Evolutionary conservation across 2,113 vertebrate species (phyloP), one percentile per base, ranked within the genome.

Genomic region (Blennius ocellaris): DNA sequence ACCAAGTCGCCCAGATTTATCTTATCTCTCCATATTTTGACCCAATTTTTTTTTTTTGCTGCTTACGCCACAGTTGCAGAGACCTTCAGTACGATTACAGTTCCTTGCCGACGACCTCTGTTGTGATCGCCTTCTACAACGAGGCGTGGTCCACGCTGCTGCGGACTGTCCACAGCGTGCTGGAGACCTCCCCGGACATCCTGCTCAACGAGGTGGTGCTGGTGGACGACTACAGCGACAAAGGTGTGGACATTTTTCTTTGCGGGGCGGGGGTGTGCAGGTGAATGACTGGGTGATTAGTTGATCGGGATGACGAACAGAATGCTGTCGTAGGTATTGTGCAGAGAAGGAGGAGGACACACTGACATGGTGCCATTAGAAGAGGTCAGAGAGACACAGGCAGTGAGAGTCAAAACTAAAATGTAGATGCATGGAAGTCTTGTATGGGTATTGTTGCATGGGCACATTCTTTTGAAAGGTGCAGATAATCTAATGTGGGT

Each of bases 91-190:
- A 97, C 1, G 89, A 98, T 88, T 99, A 99, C 84, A 82, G 84
- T 0, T 92, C 60, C 1, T 76, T 99, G 80, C 98, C 97, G 0
- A 95, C 92, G 2, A 99, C 98, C 0, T 97, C 98, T 0, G 95
- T 99, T 75, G 80, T 99, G 65, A 98, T 99, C 60, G 95, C 97
- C 4, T 99, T 99, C 92, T 99, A 99, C 93, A 99, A 99, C 3
- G 98, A 99, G 87, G 98, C 97, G 74, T 98, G 97, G 98, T 98
- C 97, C 66, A 99, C 98, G 0, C 93, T 99, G 77, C 90, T 99
- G 69, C 90, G 98, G 80, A 99, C 98, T 0, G 95, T 99, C 52
- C 97, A 99, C 77, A 99, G 98, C 15, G 97, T 99, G 74, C 95
- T 99, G 30, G 97, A 99, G 93, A 99, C 97, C 0, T 96, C 97